phyloP scores from a whole-genome alignment of 2,113 vertebrate genomes.

The Gulo gulo region DNA sequence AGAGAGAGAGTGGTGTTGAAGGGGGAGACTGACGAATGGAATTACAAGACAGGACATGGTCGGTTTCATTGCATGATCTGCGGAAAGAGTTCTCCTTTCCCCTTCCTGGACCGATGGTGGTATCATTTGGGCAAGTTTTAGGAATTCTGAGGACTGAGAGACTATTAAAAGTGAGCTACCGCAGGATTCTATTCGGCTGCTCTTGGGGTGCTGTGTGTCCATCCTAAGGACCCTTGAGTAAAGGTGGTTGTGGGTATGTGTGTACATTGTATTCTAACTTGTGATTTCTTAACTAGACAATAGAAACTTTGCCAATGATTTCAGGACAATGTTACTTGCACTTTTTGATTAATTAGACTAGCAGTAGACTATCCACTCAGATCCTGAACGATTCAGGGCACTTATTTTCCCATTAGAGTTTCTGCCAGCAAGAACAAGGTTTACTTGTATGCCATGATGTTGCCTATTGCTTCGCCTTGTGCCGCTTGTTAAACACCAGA shows the following conservation, averaged over 20 bases:
- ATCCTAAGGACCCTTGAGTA: conserved; percentile 82
- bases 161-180: conserved; percentile 83
- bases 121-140: conserved; percentile 83
- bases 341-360: conserved; percentile 75
- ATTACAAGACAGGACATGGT: conserved; percentile 85
- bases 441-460: conserved; percentile 81
- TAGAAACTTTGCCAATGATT: conserved; percentile 80
- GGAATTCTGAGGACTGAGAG: conserved; percentile 84
- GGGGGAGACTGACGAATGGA: conserved; percentile 82
- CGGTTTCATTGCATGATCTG: conserved; percentile 81
- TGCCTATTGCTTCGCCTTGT: conserved; percentile 79
- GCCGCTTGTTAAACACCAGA: conserved; percentile 79
- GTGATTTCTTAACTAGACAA: conserved; percentile 75
- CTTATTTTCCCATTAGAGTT: conserved; percentile 84
- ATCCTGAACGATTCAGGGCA: conserved; percentile 76
- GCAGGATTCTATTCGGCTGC: conserved; percentile 80
- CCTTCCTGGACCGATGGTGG: conserved; percentile 78
- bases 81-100: conserved; percentile 79
- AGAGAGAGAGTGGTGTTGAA: conserved; percentile 49
- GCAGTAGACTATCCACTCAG: conserved; percentile 75
- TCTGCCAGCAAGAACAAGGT: conserved; percentile 83
- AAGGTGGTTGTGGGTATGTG: conserved; percentile 82
- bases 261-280: conserved; percentile 74
- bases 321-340: conserved; percentile 75
- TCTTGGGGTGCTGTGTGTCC: conserved; percentile 80